Percentiles rank a stretch among this genome's conserved stretches.
These are phyloP conservation scores for Catagonus wagneri DNA, from an alignment of 2,113 vertebrate genomes.

Conservation along the genomic window DNA sequence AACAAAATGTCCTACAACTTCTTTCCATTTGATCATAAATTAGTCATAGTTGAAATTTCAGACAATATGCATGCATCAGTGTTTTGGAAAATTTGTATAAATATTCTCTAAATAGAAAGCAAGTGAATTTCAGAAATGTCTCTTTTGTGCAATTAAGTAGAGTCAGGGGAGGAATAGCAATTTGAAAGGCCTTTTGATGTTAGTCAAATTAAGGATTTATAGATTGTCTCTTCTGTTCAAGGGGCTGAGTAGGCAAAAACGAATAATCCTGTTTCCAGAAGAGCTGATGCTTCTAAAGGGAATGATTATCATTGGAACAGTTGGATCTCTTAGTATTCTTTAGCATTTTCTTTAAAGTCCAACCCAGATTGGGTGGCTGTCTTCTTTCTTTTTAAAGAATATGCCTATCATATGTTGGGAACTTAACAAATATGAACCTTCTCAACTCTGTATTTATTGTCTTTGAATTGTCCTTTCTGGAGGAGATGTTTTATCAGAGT, in stretches of 20 bases:
- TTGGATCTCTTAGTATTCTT: background rate
- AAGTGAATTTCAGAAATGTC: conserved; percentile 48
- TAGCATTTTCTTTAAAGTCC: conserved; percentile 50
- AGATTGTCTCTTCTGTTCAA: conserved; percentile 39
- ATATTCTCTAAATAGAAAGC: conserved; percentile 2
- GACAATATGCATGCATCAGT: background rate
- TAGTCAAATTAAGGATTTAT: conserved; percentile 49
- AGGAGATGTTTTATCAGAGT: background rate
- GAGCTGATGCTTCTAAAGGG: conserved; percentile 9
- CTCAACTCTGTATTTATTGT: background rate
- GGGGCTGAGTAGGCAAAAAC: conserved; percentile 52
- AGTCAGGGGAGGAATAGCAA: conserved; percentile 46
- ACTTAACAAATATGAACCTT: conserved; percentile 12
- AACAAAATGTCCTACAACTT: background rate
- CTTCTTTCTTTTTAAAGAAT: conserved; percentile 23
- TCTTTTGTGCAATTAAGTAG: conserved; percentile 46
- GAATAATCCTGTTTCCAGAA: background rate
- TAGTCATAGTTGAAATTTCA: conserved; percentile 55
- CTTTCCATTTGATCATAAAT: conserved; percentile 44
- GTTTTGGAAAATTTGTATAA: conserved; percentile 42
- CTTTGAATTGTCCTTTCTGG: background rate
- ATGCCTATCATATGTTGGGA: background rate
- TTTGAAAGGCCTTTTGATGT: conserved; percentile 50
- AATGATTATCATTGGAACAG: conserved; percentile 25
- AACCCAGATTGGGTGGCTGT: background rate